Evolutionary conservation across 2,797 vertebrate species (phyloP).

Genomic region (Cuniculus paca): DNA sequence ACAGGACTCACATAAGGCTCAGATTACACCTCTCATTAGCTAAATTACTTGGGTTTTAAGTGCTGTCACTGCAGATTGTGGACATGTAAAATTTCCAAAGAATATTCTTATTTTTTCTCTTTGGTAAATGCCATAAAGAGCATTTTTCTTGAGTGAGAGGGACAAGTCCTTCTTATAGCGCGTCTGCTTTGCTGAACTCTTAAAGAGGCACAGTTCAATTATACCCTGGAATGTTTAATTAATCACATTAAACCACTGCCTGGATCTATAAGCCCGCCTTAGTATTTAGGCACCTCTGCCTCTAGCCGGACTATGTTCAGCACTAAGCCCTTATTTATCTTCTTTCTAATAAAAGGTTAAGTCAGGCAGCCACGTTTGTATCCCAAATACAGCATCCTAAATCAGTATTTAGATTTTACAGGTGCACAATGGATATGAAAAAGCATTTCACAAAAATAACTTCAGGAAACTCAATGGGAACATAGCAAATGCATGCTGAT

Average conservation of each 20-base stretch:
- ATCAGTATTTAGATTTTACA: slow-evolving; percentile 35
- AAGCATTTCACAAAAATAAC: slow-evolving; percentile 28
- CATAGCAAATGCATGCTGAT: background rate
- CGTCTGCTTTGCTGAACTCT: slow-evolving; percentile 26
- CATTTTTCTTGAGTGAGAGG: background rate
- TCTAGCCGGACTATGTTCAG: background rate
- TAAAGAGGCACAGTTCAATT: background rate
- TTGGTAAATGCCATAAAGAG: background rate
- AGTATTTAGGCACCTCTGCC: background rate
- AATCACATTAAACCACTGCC: background rate
- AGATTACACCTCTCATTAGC: background rate
- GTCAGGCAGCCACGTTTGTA: background rate
- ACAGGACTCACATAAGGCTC: background rate
- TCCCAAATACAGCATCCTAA: background rate
- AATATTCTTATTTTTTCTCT: background rate
- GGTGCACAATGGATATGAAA: background rate
- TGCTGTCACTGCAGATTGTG: background rate
- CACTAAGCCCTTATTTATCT: slow-evolving; percentile 2
- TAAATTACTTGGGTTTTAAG: background rate
- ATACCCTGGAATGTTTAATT: background rate
- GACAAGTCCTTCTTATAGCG: background rate
- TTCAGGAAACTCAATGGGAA: background rate
- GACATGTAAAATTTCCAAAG: background rate
- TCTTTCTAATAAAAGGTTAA: background rate
- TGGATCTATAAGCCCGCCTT: background rate